Evolutionary conservation across 2,888 invertebrate genomes (phyloP).

Genomic region (Sphaerophoria rueppellii): DNA sequence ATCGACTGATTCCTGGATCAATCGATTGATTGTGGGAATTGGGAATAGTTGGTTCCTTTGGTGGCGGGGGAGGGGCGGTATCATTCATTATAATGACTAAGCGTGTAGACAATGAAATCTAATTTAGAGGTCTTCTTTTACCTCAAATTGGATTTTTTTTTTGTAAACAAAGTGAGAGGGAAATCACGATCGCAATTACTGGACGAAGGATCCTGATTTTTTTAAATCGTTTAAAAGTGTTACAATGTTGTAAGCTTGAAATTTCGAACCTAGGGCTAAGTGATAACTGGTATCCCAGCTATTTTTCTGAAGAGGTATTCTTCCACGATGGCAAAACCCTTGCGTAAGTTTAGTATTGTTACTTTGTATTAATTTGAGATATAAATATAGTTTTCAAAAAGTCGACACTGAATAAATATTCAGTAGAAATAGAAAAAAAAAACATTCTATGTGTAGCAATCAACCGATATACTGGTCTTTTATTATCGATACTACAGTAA

Average conservation of each 20-base stretch:
- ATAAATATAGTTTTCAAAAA: too few species aligned
- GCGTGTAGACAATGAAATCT: conserved; percentile 62
- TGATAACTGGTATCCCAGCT: too few species aligned
- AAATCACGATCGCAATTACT: neutral
- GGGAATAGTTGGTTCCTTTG: conserved; percentile 33
- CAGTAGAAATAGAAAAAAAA: too few species aligned
- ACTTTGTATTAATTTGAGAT: too few species aligned
- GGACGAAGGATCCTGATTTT: conserved; percentile 4
- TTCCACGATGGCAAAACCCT: too few species aligned
- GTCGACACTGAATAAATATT: too few species aligned
- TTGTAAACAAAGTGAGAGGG: conserved; percentile 7
- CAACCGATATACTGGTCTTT: too few species aligned
- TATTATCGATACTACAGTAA: too few species aligned
- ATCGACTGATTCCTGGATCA: conserved; percentile 61
- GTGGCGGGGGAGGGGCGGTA: neutral
- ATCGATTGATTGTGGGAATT: conserved; percentile 63
- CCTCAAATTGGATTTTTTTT: conserved; percentile 10
- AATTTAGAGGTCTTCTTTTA: conserved; percentile 34
- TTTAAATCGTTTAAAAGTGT: conserved; percentile 13
- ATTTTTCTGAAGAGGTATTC: too few species aligned
- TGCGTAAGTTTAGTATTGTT: too few species aligned
- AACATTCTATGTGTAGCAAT: too few species aligned
- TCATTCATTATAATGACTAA: conserved; percentile 5
- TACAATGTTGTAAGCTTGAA: conserved; percentile 32
- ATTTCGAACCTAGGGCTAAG: neutral